Evolutionary conservation across 2,888 invertebrate species (phyloP), one percentile per base, ranked within the genome.

Genomic region (Sycophila texana): DNA sequence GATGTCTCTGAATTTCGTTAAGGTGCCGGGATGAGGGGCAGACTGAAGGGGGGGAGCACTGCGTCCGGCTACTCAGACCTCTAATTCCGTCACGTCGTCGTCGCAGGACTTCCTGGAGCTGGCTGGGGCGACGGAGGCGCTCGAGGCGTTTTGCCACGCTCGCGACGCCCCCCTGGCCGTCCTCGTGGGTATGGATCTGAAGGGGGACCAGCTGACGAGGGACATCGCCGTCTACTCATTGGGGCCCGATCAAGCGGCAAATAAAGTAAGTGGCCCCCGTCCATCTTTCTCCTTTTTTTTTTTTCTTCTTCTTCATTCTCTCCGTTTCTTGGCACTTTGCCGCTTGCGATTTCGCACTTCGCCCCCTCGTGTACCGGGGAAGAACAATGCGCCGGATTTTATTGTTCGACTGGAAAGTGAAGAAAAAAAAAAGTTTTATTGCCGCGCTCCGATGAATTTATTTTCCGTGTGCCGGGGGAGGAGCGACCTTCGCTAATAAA

Each of bases 131-230:
- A 84, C 91, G 5, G 85, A 90, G 5, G 92, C 93, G 1, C 87
- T 95, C 1, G 84, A 86, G 14, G 90, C 91, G 77, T 93, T 94
- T 84, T 91, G 93, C 14, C 70, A 81, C 0, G 86, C 88, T 10
- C 87, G 89, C 0, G 87, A 39, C 39, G 63, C 53, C 53, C 83
- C 88, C 16, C 84, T 92, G 0, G 90, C 93, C 0, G 83, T 95
- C 2, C 87, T 95, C 0, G 91, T 95, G 26, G 95, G 95, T 5
- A 92, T 95, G 91, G 91, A 92, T 74, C 90, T 94, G 0, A 86
- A 87, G 0, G 89, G 88, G 4, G 91, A 90, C 0, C 87, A 88
- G 55, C 90, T 94, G 5, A 87, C 89, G 70, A 91, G 95, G 74
- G 95, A 95, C 87, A 86, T 93, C 0, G 95, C 93, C 0, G 85